These are phyloP conservation scores for Sebastes cheni DNA, from an alignment of 2,797 vertebrate genomes.

Conservation along the genomic window DNA sequence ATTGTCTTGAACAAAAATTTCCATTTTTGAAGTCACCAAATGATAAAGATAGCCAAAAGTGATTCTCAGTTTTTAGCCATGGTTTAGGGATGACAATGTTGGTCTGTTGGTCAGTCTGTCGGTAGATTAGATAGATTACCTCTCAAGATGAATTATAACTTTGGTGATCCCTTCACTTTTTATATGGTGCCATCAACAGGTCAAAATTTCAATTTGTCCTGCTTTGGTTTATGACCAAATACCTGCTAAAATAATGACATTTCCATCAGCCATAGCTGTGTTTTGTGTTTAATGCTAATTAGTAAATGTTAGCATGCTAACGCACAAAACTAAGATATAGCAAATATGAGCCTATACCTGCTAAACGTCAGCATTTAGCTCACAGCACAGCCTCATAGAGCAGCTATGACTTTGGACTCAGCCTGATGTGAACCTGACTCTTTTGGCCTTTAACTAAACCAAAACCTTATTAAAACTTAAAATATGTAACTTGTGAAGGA, in stretches of 20 bases:
- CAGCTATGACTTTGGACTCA: background rate
- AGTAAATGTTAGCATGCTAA: background rate
- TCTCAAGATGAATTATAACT: background rate
- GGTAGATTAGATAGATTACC: background rate
- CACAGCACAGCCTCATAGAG: background rate
- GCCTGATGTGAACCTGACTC: background rate
- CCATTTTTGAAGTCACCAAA: background rate
- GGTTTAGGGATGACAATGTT: background rate
- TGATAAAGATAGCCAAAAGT: background rate
- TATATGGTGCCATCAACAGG: background rate
- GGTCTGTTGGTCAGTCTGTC: background rate
- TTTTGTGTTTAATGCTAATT: background rate
- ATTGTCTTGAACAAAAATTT: background rate
- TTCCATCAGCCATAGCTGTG: background rate
- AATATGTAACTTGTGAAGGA: background rate
- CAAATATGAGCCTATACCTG: too few species aligned
- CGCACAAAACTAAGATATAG: too few species aligned
- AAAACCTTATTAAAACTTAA: background rate
- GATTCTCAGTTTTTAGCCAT: background rate
- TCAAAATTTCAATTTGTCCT: background rate
- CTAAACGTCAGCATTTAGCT: background rate
- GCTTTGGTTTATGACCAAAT: background rate
- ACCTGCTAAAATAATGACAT: background rate
- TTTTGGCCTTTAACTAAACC: background rate
- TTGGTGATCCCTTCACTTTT: background rate